These are phyloP conservation scores for Aldrovandia affinis DNA, from an alignment of 2,797 vertebrate genomes.

Conservation along the genomic window DNA sequence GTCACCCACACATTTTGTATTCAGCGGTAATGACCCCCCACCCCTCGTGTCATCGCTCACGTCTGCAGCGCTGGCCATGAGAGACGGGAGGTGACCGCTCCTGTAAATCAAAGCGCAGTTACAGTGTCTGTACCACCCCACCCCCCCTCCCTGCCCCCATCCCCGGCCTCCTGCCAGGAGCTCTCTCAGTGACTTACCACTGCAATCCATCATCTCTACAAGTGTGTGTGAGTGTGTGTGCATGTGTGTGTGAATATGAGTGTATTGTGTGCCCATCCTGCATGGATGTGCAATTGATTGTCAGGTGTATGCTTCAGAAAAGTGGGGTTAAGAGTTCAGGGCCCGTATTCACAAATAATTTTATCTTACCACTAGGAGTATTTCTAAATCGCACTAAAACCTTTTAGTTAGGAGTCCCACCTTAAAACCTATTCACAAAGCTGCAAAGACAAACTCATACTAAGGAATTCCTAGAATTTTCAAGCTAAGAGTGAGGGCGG, in stretches of 20 bases:
- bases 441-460: too few relatives aligned
- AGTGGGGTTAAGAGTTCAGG: constrained; percentile 7
- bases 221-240: neutral
- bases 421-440: too few relatives aligned
- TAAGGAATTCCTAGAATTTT: too few relatives aligned
- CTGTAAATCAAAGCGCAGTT: neutral
- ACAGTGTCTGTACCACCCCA: neutral
- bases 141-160: neutral
- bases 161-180: neutral
- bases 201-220: constrained; percentile 15
- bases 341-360: too few relatives aligned
- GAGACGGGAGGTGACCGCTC: constrained; percentile 18
- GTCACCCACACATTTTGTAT: neutral
- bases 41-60: neutral
- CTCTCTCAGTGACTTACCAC: constrained; percentile 16
- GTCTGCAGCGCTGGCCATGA: neutral
- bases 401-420: too few relatives aligned
- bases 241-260: neutral
- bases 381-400: too few relatives aligned
- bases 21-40: neutral
- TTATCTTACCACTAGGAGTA: too few relatives aligned
- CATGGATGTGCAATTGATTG: constrained; percentile 22
- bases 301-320: neutral
- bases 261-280: neutral
- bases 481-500: too few relatives aligned